Percentiles rank a stretch among this genome's conserved stretches.
Conservation (phyloP, 2,888 invertebrate genomes). For the Heteromurus nitidus region DNA sequence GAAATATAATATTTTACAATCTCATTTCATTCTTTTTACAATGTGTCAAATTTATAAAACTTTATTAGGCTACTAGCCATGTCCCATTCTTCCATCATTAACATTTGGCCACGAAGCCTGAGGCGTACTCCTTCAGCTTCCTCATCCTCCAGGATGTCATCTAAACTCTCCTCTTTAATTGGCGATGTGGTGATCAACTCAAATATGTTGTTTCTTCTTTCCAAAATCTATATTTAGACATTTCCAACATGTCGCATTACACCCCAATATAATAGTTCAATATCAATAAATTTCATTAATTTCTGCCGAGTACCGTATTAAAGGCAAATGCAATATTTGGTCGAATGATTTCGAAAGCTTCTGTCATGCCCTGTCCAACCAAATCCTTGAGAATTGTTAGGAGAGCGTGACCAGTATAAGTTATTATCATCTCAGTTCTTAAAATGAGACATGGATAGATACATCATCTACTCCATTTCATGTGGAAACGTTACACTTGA, state of each 20-base stretch:
- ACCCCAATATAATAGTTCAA: no score
- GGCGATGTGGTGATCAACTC: conserved; percentile 93
- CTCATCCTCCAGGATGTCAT: conserved; percentile 77
- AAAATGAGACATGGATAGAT: background rate
- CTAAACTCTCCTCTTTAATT: conserved; percentile 81
- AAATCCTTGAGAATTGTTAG: conserved; percentile 92
- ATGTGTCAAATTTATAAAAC: no score
- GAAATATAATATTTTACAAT: background rate
- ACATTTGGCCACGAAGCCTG: conserved; percentile 89
- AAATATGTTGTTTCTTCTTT: conserved; percentile 97
- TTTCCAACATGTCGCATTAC: no score
- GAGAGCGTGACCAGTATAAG: conserved; percentile 92
- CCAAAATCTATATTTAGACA: conserved; percentile 88
- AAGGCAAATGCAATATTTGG: conserved; percentile 96
- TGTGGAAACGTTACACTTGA: background rate
- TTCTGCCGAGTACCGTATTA: conserved; percentile 83
- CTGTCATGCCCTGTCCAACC: conserved; percentile 91
- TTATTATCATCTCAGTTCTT: conserved; percentile 90
- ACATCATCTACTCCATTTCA: background rate
- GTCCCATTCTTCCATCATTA: conserved; percentile 98
- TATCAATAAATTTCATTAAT: conserved; percentile 75
- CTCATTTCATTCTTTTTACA: background rate
- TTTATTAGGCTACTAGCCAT: conserved; percentile 78
- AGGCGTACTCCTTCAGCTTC: conserved; percentile 43
- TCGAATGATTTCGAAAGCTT: conserved; percentile 93